Evolutionary conservation across 2,113 vertebrate species (phyloP).

Genomic region (Odocoileus hemionus): DNA sequence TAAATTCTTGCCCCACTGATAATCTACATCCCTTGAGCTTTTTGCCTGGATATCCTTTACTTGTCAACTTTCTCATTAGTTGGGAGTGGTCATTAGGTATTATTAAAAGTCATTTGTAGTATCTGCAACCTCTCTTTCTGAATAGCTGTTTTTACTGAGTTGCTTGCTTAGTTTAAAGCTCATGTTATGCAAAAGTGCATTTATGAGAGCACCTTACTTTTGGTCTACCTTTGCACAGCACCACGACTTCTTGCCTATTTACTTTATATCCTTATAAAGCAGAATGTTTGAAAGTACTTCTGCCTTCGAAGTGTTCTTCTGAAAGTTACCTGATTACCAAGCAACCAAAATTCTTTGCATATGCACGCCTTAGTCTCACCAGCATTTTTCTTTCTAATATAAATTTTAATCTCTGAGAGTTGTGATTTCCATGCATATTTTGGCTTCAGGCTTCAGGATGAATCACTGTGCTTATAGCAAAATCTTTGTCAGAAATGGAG

Average conservation of each 20-base stretch:
- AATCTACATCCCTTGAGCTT: background rate
- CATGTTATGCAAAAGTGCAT: background rate
- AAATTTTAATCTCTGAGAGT: slow-evolving; percentile 27
- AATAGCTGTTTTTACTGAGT: background rate
- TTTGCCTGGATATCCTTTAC: background rate
- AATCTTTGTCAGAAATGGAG: background rate
- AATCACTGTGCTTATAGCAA: slow-evolving; percentile 58
- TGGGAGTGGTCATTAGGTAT: background rate
- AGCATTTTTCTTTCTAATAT: slow-evolving; percentile 27
- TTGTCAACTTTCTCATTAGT: background rate
- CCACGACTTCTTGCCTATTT: background rate
- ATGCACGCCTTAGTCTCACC: background rate
- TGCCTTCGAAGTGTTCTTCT: background rate
- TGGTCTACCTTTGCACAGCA: background rate
- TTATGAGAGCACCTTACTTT: background rate
- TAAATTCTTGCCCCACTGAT: background rate
- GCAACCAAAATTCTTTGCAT: background rate
- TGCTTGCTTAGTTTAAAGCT: background rate
- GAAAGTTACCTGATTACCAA: background rate
- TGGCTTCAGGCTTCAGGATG: slow-evolving; percentile 36
- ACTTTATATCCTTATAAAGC: background rate
- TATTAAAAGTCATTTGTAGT: background rate
- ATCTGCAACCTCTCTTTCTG: background rate
- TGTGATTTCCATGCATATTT: background rate
- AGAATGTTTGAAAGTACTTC: background rate